Evolutionary conservation across 2,797 vertebrate species (phyloP).

Genomic region (Alauda arvensis): DNA sequence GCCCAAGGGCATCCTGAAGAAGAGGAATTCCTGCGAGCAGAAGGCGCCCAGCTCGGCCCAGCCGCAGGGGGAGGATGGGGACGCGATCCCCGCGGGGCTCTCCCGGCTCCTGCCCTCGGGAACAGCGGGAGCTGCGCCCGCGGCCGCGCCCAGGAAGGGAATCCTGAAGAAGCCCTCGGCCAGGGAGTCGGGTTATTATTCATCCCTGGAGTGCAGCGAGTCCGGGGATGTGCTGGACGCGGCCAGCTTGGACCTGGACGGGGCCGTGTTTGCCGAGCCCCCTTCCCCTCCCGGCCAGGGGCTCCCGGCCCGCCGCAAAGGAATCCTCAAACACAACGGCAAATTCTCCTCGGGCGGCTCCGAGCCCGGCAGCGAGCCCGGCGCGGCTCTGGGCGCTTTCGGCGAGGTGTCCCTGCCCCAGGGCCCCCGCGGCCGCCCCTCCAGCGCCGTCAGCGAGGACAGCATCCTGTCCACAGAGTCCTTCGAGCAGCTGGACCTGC

Average conservation of each 20-base stretch:
- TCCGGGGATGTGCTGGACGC: slow-evolving; percentile 69
- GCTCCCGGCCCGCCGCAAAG: slow-evolving; percentile 71
- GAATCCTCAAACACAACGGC: slow-evolving; percentile 89
- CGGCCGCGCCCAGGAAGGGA: slow-evolving; percentile 82
- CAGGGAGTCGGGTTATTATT: slow-evolving; percentile 90
- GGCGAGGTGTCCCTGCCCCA: slow-evolving; percentile 72
- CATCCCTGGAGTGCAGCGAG: slow-evolving; percentile 85
- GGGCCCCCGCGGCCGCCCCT: slow-evolving; percentile 55
- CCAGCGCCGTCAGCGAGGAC: slow-evolving; percentile 86
- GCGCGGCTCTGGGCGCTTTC: slow-evolving; percentile 58
- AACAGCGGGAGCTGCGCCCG: accelerated
- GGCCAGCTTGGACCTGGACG: background rate
- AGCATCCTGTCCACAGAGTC: slow-evolving; percentile 96
- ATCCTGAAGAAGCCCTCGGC: slow-evolving; percentile 88
- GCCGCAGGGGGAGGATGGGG: background rate
- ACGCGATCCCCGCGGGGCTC: background rate
- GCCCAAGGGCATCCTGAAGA: slow-evolving; percentile 90
- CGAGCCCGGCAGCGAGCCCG: background rate
- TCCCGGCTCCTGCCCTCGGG: background rate
- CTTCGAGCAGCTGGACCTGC: slow-evolving; percentile 91
- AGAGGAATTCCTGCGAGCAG: slow-evolving; percentile 76
- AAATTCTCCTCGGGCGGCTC: slow-evolving; percentile 82
- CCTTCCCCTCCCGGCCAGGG: slow-evolving; percentile 9
- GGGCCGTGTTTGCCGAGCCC: slow-evolving; percentile 29
- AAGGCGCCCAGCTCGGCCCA: slow-evolving; percentile 46